Base-by-base conservation (phyloP, 92 coral and sea anemone species). In the Siderastrea radians region DNA sequence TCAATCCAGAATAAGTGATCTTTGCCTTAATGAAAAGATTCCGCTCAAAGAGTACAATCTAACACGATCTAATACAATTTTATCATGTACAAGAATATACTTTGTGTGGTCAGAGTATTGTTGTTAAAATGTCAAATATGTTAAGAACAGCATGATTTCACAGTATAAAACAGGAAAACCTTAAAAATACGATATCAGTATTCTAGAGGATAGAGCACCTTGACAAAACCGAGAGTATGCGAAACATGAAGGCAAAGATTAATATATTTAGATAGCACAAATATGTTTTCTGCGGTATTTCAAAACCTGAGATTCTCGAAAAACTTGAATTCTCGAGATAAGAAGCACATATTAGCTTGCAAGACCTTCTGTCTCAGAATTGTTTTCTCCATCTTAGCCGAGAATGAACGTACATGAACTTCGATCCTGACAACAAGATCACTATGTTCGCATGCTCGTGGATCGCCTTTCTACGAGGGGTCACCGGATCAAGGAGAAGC, bases 241-340 rank as follows among this genome's bases (percentile, higher is more conserved):
- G 45, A 82, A 82, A 68, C 78, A 82, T 68, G 19, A 81, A 45
- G 66, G 64, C 67, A 55, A n/a, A 77, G 81, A 77, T 68, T 68
- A 52, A 68, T 81, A 81, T 38, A 17, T 16, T 67, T 68, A 52
- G 17, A 67, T 68, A 44, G 60, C 66, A 11, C 77, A 68, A 68
- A 69, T 68, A 52, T 81, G 75, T 52, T 69, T 69, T 14, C 45
- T 38, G 43, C 46, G 83, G 61, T 26, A 44, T 80, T 17, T 50
- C 19, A 49, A 75, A 11, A 43, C 49, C 1, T 70, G 1, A 45
- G 49, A 11, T 44, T n/a, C 44, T 17, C 58, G 58, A 45, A 9
- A 49, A 62, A 16, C 50, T 75, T 57, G 70, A 16, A 61, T 44
- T 78, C 14, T 60, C 54, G 19, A 57, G 53, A 60, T 58, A 16